These are phyloP conservation scores for Rostratula benghalensis DNA, from an alignment of 2,113 vertebrate genomes.

Conservation along the genomic window DNA sequence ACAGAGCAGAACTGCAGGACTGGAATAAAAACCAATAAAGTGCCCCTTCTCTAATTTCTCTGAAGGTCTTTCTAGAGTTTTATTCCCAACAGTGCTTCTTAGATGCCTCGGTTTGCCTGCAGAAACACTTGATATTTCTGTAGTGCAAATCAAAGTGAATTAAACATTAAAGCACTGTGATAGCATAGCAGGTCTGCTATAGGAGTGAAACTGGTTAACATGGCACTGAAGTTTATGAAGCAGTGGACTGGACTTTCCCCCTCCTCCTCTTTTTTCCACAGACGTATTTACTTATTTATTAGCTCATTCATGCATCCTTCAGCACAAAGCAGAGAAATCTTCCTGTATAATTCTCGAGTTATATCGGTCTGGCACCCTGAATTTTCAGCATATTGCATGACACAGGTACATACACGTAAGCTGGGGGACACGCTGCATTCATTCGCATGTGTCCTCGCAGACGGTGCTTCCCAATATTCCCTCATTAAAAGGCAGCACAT, in stretches of 20 bases:
- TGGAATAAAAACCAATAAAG: slow-evolving; percentile 63
- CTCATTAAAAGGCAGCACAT: background rate
- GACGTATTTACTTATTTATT: slow-evolving; percentile 23
- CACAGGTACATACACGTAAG: background rate
- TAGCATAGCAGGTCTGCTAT: slow-evolving; percentile 63
- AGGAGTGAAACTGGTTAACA: slow-evolving; percentile 10
- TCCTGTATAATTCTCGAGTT: background rate
- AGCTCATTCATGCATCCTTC: slow-evolving; percentile 24
- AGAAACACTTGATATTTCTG: slow-evolving; percentile 76
- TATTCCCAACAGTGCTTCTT: slow-evolving; percentile 64
- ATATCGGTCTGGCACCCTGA: background rate
- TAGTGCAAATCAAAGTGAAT: slow-evolving; percentile 92
- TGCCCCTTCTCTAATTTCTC: slow-evolving; percentile 55
- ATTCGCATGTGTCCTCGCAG: background rate
- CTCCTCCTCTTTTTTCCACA: background rate
- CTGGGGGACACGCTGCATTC: background rate
- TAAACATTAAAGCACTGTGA: slow-evolving; percentile 92
- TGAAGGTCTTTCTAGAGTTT: slow-evolving; percentile 65
- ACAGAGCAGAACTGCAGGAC: slow-evolving; percentile 32
- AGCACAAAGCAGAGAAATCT: background rate
- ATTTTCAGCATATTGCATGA: background rate
- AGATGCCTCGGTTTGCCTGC: slow-evolving; percentile 61
- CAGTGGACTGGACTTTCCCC: background rate
- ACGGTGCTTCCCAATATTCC: background rate
- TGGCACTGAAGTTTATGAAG: slow-evolving; percentile 27